Percentiles rank a stretch among this genome's conserved stretches.
Evolutionary conservation across 2,888 invertebrate genomes (phyloP).

Genomic region (Drosophila borealis): DNA sequence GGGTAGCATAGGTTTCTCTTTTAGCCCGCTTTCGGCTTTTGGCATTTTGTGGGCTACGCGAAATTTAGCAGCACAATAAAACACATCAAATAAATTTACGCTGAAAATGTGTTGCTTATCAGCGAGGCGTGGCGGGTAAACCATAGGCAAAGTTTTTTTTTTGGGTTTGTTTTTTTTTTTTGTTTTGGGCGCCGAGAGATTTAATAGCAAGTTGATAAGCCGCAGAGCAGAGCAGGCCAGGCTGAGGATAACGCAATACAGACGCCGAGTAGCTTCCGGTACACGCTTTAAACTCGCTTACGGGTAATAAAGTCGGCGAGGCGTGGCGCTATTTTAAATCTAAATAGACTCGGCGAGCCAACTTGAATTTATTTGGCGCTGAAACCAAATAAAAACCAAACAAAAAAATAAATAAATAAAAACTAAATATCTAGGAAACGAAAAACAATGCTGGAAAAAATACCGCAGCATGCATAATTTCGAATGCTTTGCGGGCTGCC

Average conservation of each 20-base stretch:
- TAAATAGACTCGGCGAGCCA: conserved; percentile 69
- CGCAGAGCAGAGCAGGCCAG: conserved; percentile 14
- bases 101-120: conserved; percentile 71
- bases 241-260: background rate
- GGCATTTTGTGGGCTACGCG: conserved; percentile 62
- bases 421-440: conserved; percentile 24
- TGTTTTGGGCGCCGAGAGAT: conserved; percentile 47
- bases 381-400: conserved; percentile 13
- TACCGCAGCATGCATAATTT: conserved; percentile 72
- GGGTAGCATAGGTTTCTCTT: background rate
- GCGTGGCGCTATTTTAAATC: conserved; percentile 73
- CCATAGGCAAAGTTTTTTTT: conserved; percentile 40
- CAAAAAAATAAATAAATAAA: conserved; percentile 17
- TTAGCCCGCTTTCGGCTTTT: conserved; percentile 22
- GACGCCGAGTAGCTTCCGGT: conserved; percentile 16
- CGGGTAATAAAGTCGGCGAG: conserved; percentile 73
- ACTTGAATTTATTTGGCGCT: conserved; percentile 66
- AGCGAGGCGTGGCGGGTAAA: conserved; percentile 59
- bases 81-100: conserved; percentile 77
- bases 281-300: conserved; percentile 70
- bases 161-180: background rate
- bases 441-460: conserved; percentile 52
- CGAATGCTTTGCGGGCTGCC: conserved; percentile 62
- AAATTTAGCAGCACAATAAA: conserved; percentile 79
- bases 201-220: conserved; percentile 78